Conservation (phyloP, 1,140 invertebrate species). For the Fopius arisanus region DNA sequence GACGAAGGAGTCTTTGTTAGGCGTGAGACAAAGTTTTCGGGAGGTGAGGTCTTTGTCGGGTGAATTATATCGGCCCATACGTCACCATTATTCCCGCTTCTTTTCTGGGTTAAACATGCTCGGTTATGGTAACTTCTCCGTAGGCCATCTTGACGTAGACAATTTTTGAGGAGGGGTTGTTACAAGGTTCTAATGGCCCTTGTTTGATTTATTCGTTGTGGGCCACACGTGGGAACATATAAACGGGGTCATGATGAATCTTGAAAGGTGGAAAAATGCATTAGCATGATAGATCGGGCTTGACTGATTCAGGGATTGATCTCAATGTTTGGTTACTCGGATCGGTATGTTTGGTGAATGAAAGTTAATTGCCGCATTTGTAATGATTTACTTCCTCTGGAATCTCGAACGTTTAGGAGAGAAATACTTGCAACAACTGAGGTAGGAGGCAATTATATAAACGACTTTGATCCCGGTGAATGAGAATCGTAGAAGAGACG, state of each 20-base stretch:
- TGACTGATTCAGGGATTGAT: conserved; percentile 11
- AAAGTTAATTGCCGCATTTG: background rate
- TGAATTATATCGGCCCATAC: conserved; percentile 50
- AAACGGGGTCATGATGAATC: conserved; percentile 11
- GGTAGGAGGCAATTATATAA: too few species aligned
- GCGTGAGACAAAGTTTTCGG: conserved; percentile 41
- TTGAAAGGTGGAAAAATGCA: background rate
- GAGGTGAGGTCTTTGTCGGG: conserved; percentile 39
- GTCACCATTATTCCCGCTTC: conserved; percentile 27
- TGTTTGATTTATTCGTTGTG: background rate
- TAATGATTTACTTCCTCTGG: background rate
- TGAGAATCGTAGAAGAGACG: too few species aligned
- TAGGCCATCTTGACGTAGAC: background rate
- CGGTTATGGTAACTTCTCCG: background rate
- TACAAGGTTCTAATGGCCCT: background rate
- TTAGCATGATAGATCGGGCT: conserved; percentile 10
- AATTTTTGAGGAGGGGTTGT: background rate
- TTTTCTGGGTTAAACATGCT: background rate
- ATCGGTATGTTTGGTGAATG: background rate
- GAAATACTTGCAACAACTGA: too few species aligned
- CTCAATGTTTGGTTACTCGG: background rate
- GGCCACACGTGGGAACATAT: background rate
- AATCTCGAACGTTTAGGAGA: background rate
- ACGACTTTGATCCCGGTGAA: too few species aligned
- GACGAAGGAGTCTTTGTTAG: conserved; percentile 35